Percentiles rank a stretch among this genome's conserved stretches.
phyloP scores from a whole-genome alignment of 2,113 vertebrate species.

The Zingel zingel region DNA sequence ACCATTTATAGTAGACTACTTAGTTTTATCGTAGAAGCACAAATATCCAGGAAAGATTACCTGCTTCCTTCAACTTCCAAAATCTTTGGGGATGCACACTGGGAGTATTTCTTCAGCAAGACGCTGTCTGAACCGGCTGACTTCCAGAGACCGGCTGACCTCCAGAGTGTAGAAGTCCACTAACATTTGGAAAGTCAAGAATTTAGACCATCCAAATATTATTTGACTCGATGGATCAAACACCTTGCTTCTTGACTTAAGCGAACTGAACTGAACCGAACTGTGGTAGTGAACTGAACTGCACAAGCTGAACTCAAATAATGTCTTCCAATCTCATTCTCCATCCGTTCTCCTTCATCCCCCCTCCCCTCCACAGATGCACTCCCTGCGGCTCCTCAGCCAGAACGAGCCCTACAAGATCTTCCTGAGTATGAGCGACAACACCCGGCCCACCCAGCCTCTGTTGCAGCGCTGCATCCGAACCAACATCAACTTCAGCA shows the following conservation, averaged over 20 bases:
- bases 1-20: no score
- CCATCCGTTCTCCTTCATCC: neutral
- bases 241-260: no score
- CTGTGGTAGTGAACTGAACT: neutral
- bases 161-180: no score
- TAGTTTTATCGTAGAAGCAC: no score
- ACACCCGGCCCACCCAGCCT: slow-evolving; percentile 92
- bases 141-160: no score
- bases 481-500: slow-evolving; percentile 98
- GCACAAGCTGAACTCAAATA: neutral
- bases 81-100: neutral
- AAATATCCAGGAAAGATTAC: no score
- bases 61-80: neutral
- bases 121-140: neutral
- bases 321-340: neutral
- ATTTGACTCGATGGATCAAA: neutral
- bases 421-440: slow-evolving; percentile 98
- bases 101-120: neutral
- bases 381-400: slow-evolving; percentile 95
- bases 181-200: no score
- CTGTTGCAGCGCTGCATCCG: slow-evolving; percentile 97
- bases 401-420: slow-evolving; percentile 97
- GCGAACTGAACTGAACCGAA: neutral
- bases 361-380: slow-evolving; percentile 85
- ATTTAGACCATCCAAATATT: neutral